Evolutionary conservation across 2,888 invertebrate species (phyloP), one percentile per base, ranked within the genome.

Genomic region (Adineta ricciae): DNA sequence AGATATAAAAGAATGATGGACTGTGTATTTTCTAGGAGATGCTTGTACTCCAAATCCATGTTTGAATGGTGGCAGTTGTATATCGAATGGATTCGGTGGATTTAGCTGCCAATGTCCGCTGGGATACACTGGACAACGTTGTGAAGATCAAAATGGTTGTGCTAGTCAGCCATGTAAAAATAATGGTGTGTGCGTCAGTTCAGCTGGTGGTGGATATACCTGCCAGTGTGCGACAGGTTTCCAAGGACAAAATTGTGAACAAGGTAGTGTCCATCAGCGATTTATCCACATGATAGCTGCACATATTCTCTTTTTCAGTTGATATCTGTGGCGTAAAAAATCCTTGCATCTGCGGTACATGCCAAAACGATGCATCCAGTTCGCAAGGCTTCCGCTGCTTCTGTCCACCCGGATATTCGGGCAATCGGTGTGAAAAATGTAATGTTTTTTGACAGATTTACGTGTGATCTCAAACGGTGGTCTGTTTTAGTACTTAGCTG

Each of bases 21-120:
- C n/a, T n/a, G n/a, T 9, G 11, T 27, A 11, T 73, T 73, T 73
- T 32, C 11, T 32, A 73, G 73, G 83, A 83, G 16, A 83, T 83
- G 86, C 87, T 7, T 88, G 88, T 85, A 84, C 86, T 9, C 86
- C 86, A 21, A 86, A 78, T 36, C 87, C 87, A 24, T 88, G 88
- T 83, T 27, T 86, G 19, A 87, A 88, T 78, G 83, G 84, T 24
- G 87, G 87, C 8, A 85, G 84, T 21, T 88, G 87, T 83, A 36
- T 86, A 27, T 54, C 46, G 11, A 73, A 64, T 38, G 54, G 56
- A 27, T 85, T 83, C 24, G 85, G 86, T 5, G 83, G 56, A 54
- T 87, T 84, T 84, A 73, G 84, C 27, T 88, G 88, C 56, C 83
- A 84, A 38, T 88, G 88, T 83, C 86, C 52, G 19, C 84, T 84